These are phyloP conservation scores for Cyanoderma ruficeps DNA, from an alignment of 2,113 vertebrate genomes.

Conservation along the genomic window DNA sequence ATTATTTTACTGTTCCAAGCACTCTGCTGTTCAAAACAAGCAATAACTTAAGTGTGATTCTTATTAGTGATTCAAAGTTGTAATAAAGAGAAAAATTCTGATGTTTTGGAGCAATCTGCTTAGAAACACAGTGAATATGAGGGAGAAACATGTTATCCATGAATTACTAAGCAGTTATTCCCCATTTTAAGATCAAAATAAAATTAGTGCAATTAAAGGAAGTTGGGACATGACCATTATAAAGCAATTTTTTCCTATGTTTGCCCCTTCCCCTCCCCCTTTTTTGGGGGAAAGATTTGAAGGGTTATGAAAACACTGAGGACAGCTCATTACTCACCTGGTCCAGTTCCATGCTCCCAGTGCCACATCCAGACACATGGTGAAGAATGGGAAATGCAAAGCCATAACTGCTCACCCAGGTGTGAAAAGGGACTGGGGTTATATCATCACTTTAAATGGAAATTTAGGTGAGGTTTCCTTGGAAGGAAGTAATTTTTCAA, in stretches of 20 bases:
- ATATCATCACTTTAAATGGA: not conserved
- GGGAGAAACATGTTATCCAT: not conserved
- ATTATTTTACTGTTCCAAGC: not conserved
- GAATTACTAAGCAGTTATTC: not conserved
- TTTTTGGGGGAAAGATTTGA: not conserved
- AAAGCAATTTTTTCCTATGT: not conserved
- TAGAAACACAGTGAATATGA: not conserved
- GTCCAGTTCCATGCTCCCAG: too few relatives aligned
- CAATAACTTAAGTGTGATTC: not conserved
- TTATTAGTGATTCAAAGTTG: not conserved
- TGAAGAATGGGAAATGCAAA: not conserved
- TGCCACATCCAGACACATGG: accelerated
- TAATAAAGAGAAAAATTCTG: not conserved
- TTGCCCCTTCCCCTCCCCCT: accelerated
- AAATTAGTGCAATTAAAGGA: not conserved
- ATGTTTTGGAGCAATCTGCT: not conserved
- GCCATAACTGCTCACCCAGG: not conserved
- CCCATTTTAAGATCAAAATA: not conserved
- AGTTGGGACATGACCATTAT: not conserved
- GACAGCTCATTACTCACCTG: not conserved
- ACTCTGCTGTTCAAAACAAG: not conserved
- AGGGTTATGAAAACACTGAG: not conserved
- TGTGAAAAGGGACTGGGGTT: not conserved
- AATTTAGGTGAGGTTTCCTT: not conserved
- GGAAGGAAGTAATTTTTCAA: not conserved